These are phyloP conservation scores for Agrilus biguttatus DNA, from an alignment of 2,888 invertebrate species.

Conservation along the genomic window DNA sequence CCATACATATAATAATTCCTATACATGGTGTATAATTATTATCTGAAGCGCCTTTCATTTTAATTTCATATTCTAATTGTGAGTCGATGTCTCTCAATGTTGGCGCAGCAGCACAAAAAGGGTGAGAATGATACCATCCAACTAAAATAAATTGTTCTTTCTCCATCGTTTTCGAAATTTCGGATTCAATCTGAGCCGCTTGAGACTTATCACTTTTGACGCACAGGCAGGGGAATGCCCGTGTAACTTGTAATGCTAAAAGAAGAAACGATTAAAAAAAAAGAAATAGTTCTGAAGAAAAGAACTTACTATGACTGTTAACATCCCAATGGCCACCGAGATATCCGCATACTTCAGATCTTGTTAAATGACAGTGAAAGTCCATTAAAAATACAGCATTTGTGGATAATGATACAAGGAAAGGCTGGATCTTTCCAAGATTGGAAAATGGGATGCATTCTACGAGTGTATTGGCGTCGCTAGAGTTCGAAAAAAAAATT, in stretches of 20 bases:
- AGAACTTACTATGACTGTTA: conserved; percentile 73
- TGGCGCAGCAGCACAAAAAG: conserved; percentile 74
- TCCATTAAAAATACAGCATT: conserved; percentile 80
- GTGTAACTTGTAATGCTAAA: conserved; percentile 70
- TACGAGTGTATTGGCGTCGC: conserved; percentile 80
- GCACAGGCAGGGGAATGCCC: conserved; percentile 78
- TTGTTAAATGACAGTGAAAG: conserved; percentile 88
- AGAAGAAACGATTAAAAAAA: neutral
- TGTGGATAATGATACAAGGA: conserved; percentile 72
- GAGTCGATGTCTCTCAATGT: conserved; percentile 79
- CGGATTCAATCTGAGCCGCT: conserved; percentile 60
- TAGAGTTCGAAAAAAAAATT: conserved; percentile 22
- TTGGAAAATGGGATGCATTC: conserved; percentile 80
- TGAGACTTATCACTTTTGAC: conserved; percentile 66
- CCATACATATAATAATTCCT: conserved; percentile 83
- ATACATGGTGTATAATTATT: conserved; percentile 88
- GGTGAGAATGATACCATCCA: conserved; percentile 96
- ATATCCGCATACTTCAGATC: conserved; percentile 91
- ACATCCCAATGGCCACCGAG: conserved; percentile 92
- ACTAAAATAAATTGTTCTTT: conserved; percentile 67
- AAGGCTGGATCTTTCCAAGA: conserved; percentile 84
- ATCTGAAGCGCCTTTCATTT: conserved; percentile 83
- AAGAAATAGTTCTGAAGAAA: neutral
- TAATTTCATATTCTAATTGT: conserved; percentile 88
- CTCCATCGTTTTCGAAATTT: conserved; percentile 73